A percentile compares a stretch with the other conserved stretches of the same genome.
phyloP scores from a whole-genome alignment of 2,113 vertebrate genomes.

The Columba livia region DNA sequence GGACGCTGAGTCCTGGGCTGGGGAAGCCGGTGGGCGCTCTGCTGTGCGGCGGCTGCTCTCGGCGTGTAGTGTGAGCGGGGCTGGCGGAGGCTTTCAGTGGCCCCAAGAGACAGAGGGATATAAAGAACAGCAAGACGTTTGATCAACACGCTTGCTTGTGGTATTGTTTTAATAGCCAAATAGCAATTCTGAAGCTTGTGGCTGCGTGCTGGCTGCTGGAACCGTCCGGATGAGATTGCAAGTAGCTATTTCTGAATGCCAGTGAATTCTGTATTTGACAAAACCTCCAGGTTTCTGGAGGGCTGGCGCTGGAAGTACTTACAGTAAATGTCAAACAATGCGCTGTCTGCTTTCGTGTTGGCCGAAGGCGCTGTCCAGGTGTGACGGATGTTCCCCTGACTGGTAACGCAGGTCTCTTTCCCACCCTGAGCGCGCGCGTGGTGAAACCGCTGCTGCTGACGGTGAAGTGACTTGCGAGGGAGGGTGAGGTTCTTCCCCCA shows the following conservation, averaged over 20 bases:
- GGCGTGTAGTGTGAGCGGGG: not conserved
- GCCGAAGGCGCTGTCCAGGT: not conserved
- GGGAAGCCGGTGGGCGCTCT: not conserved
- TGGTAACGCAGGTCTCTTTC: not conserved
- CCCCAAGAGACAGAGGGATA: not conserved
- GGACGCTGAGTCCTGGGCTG: not conserved
- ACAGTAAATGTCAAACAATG: not conserved
- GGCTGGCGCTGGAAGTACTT: not conserved
- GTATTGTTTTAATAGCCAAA: not conserved
- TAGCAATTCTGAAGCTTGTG: not conserved
- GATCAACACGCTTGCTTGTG: not conserved
- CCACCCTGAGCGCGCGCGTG: not conserved
- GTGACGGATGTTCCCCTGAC: not conserved
- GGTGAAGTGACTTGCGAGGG: not conserved
- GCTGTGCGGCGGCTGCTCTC: not conserved
- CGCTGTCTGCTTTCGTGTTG: not conserved
- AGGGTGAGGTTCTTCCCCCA: not conserved
- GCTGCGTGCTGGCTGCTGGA: not conserved
- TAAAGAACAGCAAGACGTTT: not conserved
- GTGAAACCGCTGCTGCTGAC: not conserved
- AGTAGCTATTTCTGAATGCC: not conserved
- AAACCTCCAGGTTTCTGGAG: not conserved
- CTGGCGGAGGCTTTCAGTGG: not conserved
- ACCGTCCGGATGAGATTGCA: not conserved
- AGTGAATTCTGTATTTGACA: not conserved